phyloP scores from a whole-genome alignment of 1,140 invertebrate species.

The Liolophura sinensis region DNA sequence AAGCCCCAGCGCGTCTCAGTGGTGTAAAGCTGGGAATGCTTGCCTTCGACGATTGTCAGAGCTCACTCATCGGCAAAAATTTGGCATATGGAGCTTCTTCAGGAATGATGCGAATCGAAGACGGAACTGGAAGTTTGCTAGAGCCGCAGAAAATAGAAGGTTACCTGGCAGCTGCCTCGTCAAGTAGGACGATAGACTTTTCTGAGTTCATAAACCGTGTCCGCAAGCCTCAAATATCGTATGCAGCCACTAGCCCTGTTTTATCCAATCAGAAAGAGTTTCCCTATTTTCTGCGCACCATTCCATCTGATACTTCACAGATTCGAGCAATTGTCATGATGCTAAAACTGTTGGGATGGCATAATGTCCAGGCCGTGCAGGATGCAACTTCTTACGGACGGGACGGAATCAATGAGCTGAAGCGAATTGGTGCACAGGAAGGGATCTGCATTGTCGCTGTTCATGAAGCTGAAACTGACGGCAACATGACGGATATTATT shows the following conservation, averaged over 20 bases:
- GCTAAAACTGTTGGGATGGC: slow-evolving; percentile 38
- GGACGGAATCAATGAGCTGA: slow-evolving; percentile 26
- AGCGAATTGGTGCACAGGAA: slow-evolving; percentile 34
- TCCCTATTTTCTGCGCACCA: slow-evolving; percentile 76
- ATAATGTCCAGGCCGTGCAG: slow-evolving; percentile 40
- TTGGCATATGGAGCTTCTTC: too few species aligned
- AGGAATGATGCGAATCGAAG: too few species aligned
- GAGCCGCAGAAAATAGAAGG: too few species aligned
- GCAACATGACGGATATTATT: slow-evolving; percentile 21
- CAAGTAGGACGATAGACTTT: not conserved
- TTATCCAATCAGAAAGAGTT: slow-evolving; percentile 74
- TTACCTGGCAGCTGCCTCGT: not conserved
- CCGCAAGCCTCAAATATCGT: slow-evolving; percentile 72
- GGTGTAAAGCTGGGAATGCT: slow-evolving; percentile 67
- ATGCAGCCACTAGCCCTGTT: slow-evolving; percentile 75
- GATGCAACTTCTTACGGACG: slow-evolving; percentile 18
- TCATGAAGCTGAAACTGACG: slow-evolving; percentile 16
- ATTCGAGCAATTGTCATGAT: slow-evolving; percentile 68
- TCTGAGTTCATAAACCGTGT: too few species aligned
- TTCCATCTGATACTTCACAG: slow-evolving; percentile 77
- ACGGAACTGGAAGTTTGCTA: too few species aligned
- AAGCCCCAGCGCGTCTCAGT: slow-evolving; percentile 52
- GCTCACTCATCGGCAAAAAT: slow-evolving; percentile 3
- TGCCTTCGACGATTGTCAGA: slow-evolving; percentile 49
- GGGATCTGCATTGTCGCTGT: slow-evolving; percentile 50